These are phyloP conservation scores for Turritopsis rubra DNA, from an alignment of 30 jellyfish, hydroid and myxozoan genomes.

Conservation along the genomic window DNA sequence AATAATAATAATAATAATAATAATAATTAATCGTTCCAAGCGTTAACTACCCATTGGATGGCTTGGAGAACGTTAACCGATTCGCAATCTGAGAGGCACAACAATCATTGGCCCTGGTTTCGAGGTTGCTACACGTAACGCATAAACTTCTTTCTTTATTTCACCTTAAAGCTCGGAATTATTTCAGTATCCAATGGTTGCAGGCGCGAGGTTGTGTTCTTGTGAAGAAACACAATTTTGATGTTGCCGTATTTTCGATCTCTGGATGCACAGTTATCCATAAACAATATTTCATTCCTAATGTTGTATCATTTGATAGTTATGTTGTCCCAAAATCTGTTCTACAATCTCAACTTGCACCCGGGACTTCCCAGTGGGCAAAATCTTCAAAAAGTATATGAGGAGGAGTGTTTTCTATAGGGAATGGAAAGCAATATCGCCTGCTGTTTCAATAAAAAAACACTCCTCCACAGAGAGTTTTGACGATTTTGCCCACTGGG, in stretches of 20 bases:
- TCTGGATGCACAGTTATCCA: background rate
- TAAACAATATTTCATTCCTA: background rate
- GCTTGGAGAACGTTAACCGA: constrained; percentile 34
- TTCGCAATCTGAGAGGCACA: constrained; percentile 34
- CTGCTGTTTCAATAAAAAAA: no score
- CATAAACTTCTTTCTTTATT: constrained; percentile 26
- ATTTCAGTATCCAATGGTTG: constrained; percentile 32
- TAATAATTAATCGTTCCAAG: constrained; percentile 58
- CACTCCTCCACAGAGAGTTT: no score
- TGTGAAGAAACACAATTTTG: constrained; percentile 1
- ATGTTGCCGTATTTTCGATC: background rate
- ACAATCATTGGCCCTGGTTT: background rate
- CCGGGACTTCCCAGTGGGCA: no score
- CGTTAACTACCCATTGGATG: constrained; percentile 47
- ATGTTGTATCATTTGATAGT: background rate
- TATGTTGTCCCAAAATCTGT: background rate
- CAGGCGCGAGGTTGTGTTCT: constrained; percentile 10
- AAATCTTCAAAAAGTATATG: no score
- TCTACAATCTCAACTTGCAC: background rate
- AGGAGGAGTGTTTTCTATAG: no score
- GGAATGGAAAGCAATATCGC: no score
- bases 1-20: no score
- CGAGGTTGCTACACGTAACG: constrained; percentile 25
- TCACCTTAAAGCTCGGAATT: constrained; percentile 1
- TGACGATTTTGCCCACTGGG: no score